phyloP scores from a whole-genome alignment of 2,797 vertebrate species.

The Sebastes alutus region DNA sequence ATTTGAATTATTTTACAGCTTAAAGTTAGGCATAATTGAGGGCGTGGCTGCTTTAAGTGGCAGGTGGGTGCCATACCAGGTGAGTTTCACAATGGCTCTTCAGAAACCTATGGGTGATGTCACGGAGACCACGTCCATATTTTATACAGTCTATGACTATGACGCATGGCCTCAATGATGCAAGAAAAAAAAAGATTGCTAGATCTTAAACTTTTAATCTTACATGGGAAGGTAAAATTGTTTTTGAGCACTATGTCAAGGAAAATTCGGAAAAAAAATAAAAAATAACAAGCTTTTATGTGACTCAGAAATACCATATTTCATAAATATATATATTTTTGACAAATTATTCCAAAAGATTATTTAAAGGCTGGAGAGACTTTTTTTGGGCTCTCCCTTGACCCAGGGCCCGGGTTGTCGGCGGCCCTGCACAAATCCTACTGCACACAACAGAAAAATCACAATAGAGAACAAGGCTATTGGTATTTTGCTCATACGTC shows the following conservation, averaged over 20 bases:
- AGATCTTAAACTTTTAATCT: neutral
- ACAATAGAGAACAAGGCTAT: conserved; percentile 15
- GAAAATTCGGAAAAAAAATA: neutral
- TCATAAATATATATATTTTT: neutral
- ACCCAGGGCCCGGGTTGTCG: neutral
- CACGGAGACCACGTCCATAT: no score
- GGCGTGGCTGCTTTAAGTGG: no score
- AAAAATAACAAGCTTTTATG: neutral
- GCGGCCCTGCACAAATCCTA: neutral
- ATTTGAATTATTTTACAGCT: no score
- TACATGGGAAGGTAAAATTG: neutral
- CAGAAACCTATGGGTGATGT: no score
- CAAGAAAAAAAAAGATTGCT: no score
- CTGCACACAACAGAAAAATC: conserved; percentile 1
- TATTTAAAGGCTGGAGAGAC: neutral
- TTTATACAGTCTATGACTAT: no score
- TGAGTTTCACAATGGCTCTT: no score
- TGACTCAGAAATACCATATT: neutral
- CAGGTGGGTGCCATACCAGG: no score
- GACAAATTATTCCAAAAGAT: neutral
- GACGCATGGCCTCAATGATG: no score
- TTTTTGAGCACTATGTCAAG: no score
- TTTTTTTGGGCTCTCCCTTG: neutral
- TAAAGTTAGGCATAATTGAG: no score
- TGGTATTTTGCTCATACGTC: conserved; percentile 45